Base-by-base conservation (phyloP, 2,888 invertebrate genomes). In the Campoplex nolae region DNA sequence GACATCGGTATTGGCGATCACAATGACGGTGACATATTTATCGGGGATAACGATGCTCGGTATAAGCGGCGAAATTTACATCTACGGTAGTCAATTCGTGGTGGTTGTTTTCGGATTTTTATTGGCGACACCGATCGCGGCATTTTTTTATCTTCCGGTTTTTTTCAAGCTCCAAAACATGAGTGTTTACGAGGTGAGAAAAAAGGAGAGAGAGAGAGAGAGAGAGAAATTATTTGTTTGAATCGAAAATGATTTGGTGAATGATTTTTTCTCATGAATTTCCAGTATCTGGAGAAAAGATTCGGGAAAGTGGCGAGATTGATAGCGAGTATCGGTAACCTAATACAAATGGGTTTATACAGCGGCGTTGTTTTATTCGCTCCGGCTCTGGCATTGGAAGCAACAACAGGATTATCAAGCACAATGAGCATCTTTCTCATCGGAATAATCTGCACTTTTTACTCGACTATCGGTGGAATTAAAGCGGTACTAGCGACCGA, bases 21-120 rank as follows among this genome's bases (percentile, higher is more conserved):
- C 98, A 3, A 94, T 98, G 84, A 98, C 98, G 97, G 98, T 98
- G n/a, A 98, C 98, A 56, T 98, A 98, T 93, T 98, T 98, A 97
- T 98, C 98, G 1, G 98, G 98, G 51, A 96, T 98, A 83, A 97
- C 98, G 0, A 94, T 98, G 58, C 95, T 99, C 28, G 98, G 98
- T 28, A 97, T 98, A 2, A 97, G 98, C 56, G 96, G 97, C 68
- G 98, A 99, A 94, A 97, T 97, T 93, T 98, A 98, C 94, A 96
- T 96, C 90, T 97, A 96, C 92, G 98, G 98, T 78, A 96, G 97
- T 88, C 97, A 97, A 92, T 98, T 98, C 94, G 95, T 97, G n/a
- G 95, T 97, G 32, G 97, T 98, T 73, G 98, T 98, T 93, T 88
- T 98, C 71, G 96, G 97, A 0, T 97, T 97, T 90, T 95, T 96